These are phyloP conservation scores for Aphaenogaster rudis DNA, from an alignment of 1,140 invertebrate species.

Conservation along the genomic window DNA sequence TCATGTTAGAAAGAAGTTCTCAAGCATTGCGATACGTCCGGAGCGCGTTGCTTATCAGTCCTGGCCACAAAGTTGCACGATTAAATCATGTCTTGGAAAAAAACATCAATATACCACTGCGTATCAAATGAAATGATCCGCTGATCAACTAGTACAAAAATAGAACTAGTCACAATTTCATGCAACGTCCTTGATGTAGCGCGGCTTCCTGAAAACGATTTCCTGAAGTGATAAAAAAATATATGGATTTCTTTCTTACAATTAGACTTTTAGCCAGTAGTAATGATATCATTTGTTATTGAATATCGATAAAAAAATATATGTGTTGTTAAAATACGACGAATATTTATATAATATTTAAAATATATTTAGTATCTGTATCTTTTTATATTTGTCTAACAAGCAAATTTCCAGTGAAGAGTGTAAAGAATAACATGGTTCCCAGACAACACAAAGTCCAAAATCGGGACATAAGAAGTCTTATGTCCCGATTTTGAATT, in stretches of 20 bases:
- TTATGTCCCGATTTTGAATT: too few relatives aligned
- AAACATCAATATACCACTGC: neutral
- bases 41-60: neutral
- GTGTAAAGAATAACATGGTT: neutral
- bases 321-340: neutral
- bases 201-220: neutral
- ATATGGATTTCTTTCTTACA: neutral
- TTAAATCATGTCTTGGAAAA: neutral
- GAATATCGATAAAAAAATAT: neutral
- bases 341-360: neutral
- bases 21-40: neutral
- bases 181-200: neutral
- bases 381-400: slow-evolving; percentile 3
- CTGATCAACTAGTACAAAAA: neutral
- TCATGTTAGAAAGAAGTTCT: slow-evolving; percentile 3
- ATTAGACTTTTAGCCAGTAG: neutral
- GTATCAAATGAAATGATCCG: neutral
- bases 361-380: neutral
- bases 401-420: neutral
- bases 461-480: too few relatives aligned
- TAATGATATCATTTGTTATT: neutral
- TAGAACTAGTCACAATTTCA: neutral
- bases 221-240: neutral
- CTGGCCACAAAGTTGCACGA: neutral
- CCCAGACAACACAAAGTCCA: too few relatives aligned